A percentile compares a stretch with the other conserved stretches of the same genome.
Conservation (phyloP, 2,113 vertebrate genomes). For the Potamarius usumacintae region DNA sequence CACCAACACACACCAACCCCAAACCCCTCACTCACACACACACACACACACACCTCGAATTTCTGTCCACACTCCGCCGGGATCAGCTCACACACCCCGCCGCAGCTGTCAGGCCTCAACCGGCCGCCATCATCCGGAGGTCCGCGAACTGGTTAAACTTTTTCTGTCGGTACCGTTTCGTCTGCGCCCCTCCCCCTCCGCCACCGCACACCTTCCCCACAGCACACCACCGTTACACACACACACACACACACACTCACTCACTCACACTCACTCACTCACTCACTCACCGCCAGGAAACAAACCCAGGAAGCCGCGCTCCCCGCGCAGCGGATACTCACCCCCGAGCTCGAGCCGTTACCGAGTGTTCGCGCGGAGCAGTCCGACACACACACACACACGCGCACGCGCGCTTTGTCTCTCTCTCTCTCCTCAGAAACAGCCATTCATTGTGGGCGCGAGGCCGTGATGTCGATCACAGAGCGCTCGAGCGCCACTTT, state of each 20-base stretch:
- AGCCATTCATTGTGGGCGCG: constrained; percentile 84
- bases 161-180: constrained; percentile 55
- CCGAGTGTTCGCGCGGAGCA: constrained; percentile 59
- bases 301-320: constrained; percentile 28
- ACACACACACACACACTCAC: constrained; percentile 44
- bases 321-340: constrained; percentile 61
- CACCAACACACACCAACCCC: not conserved
- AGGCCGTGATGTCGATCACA: constrained; percentile 74
- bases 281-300: not conserved
- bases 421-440: constrained; percentile 69
- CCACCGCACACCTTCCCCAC: constrained; percentile 56
- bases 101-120: constrained; percentile 39
- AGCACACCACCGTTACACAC: constrained; percentile 54
- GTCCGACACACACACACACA: constrained; percentile 51
- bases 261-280: constrained; percentile 52
- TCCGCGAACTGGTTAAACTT: constrained; percentile 64
- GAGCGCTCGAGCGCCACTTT: constrained; percentile 72
- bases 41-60: not conserved
- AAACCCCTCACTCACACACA: not conserved
- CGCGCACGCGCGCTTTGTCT: constrained; percentile 7
- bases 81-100: constrained; percentile 23
- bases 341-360: constrained; percentile 64
- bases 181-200: constrained; percentile 55
- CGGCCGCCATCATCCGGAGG: constrained; percentile 53
- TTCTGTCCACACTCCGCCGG: not conserved